These are phyloP conservation scores for Corythaeola cristata DNA, from an alignment of 2,113 vertebrate genomes.

Conservation along the genomic window DNA sequence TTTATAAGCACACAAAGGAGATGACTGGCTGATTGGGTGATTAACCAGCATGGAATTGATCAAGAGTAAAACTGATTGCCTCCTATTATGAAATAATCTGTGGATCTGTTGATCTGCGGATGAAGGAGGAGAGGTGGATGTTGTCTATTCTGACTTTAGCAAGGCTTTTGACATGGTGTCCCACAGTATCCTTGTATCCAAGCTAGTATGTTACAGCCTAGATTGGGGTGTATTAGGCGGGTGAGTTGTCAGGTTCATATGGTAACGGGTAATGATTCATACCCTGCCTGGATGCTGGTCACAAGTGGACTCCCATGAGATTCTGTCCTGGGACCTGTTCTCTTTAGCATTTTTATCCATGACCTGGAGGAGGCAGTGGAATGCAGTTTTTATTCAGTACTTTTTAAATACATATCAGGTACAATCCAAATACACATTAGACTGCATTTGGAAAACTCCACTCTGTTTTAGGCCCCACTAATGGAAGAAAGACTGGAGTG, in stretches of 20 bases:
- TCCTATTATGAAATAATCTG: neutral
- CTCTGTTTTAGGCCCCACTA: neutral
- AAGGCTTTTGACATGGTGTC: neutral
- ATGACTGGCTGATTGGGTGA: neutral
- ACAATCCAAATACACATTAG: neutral
- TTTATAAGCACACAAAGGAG: neutral
- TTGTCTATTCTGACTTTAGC: neutral
- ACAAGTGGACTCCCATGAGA: neutral
- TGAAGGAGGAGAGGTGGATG: neutral
- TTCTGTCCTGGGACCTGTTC: neutral
- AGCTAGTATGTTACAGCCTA: neutral
- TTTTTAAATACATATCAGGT: neutral
- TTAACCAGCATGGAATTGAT: neutral
- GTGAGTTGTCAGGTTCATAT: neutral
- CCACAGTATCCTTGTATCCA: neutral
- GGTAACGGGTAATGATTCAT: neutral
- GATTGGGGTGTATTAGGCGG: neutral
- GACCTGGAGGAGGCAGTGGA: neutral
- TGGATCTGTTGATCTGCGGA: neutral
- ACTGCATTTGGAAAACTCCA: neutral
- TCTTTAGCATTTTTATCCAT: neutral
- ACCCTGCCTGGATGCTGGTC: neutral
- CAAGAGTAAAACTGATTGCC: neutral
- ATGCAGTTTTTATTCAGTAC: neutral
- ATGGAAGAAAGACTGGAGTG: neutral